These are phyloP conservation scores for Epicauta chinensis DNA, from an alignment of 1,140 invertebrate genomes.

Conservation along the genomic window DNA sequence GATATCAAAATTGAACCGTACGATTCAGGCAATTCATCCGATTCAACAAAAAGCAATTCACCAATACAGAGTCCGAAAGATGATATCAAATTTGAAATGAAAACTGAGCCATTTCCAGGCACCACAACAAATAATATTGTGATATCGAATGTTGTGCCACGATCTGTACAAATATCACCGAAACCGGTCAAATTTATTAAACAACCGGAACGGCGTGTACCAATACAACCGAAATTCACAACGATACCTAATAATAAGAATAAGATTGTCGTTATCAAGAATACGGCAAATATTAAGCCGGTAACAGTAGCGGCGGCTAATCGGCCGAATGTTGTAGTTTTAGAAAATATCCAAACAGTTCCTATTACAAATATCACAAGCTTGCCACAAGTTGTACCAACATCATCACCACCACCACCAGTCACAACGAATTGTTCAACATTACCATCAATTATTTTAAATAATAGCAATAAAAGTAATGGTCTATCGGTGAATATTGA, in stretches of 20 bases:
- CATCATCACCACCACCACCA: conserved; percentile 6
- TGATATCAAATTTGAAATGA: conserved; percentile 17
- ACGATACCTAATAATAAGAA: conserved; percentile 19
- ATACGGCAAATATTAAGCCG: conserved; percentile 8
- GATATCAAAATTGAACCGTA: conserved; percentile 25
- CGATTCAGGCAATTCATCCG: conserved; percentile 10
- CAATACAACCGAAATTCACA: conserved; percentile 26
- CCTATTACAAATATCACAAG: conserved; percentile 15
- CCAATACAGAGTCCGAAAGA: conserved; percentile 2
- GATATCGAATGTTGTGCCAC: not conserved
- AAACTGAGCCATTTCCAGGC: conserved; percentile 18
- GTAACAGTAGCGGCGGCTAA: not conserved
- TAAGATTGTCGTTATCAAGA: conserved; percentile 27
- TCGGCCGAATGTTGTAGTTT: conserved; percentile 26
- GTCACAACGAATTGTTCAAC: conserved; percentile 12
- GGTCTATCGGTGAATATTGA: conserved; percentile 22
- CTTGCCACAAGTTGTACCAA: conserved; percentile 12
- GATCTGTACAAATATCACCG: conserved; percentile 7
- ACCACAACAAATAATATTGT: conserved; percentile 7
- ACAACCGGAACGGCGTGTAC: conserved; percentile 18
- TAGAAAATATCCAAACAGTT: conserved; percentile 28
- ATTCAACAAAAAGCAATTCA: conserved; percentile 9
- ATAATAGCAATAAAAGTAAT: conserved; percentile 8
- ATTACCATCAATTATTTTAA: conserved; percentile 18
- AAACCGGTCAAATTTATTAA: conserved; percentile 5